A percentile compares a stretch with the other conserved stretches of the same genome.
These are phyloP conservation scores for Sussaba pulchella DNA, from an alignment of 2,888 invertebrate genomes.

Conservation along the genomic window DNA sequence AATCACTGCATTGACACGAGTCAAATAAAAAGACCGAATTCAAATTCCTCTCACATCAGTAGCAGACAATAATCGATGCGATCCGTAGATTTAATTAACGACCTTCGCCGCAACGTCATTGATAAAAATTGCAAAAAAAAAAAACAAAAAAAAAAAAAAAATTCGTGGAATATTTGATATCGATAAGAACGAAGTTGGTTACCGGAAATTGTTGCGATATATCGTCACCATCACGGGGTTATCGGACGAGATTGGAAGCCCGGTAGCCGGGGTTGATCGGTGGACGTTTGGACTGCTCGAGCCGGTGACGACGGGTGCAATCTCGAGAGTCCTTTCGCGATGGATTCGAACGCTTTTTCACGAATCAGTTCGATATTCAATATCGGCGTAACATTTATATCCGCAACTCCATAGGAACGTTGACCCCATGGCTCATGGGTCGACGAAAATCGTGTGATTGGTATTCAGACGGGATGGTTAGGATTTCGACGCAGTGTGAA, in stretches of 20 bases:
- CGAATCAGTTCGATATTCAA: conserved; percentile 91
- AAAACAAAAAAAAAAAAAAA: too few species aligned
- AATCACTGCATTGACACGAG: too few species aligned
- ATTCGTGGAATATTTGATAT: conserved; percentile 86
- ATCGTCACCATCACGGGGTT: conserved; percentile 88
- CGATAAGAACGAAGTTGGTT: conserved; percentile 68
- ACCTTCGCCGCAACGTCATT: conserved; percentile 78
- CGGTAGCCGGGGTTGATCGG: conserved; percentile 90
- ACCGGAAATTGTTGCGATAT: conserved; percentile 85
- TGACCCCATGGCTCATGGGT: conserved; percentile 90
- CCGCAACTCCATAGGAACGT: conserved; percentile 90
- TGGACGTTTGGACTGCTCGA: conserved; percentile 92
- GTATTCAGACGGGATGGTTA: too few species aligned
- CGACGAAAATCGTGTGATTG: conserved; percentile 89
- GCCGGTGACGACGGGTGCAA: conserved; percentile 84
- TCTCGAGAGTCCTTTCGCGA: conserved; percentile 85
- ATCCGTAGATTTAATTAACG: too few species aligned
- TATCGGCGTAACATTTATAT: conserved; percentile 89
- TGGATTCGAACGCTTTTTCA: conserved; percentile 86
- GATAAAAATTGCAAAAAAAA: conserved; percentile 87
- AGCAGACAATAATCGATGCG: not conserved
- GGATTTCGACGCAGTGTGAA: too few species aligned
- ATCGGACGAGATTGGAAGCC: conserved; percentile 90
- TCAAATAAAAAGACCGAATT: too few species aligned
- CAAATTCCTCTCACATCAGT: too few species aligned